Conservation (phyloP, 64 coral and sea anemone species). For the Montipora foliosa region DNA sequence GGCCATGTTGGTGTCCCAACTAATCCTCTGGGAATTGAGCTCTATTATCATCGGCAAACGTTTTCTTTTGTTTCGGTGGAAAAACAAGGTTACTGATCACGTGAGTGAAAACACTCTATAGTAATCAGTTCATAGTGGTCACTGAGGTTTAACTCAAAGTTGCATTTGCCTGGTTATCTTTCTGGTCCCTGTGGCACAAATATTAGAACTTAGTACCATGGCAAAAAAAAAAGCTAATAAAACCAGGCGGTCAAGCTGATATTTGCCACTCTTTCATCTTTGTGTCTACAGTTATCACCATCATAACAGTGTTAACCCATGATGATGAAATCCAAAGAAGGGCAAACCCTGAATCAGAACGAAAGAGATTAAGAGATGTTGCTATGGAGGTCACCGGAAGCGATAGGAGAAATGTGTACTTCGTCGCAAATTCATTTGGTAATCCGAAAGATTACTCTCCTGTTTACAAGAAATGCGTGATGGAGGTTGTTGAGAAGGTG, state of each 20-base stretch:
- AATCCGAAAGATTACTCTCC: conserved; percentile 17
- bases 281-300: neutral
- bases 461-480: conserved; percentile 35
- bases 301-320: conserved; percentile 51
- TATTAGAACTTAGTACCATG: too few relatives aligned
- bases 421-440: conserved; percentile 58
- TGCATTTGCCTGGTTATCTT: too few relatives aligned
- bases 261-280: neutral
- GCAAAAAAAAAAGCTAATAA: too few relatives aligned
- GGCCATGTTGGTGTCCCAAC: too few relatives aligned
- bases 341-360: conserved; percentile 10
- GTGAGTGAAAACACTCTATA: too few relatives aligned
- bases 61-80: too few relatives aligned
- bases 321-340: conserved; percentile 34
- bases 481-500: conserved; percentile 30
- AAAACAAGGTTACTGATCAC: too few relatives aligned
- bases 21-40: too few relatives aligned
- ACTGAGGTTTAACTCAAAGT: too few relatives aligned
- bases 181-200: too few relatives aligned
- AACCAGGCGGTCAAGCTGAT: neutral
- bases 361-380: neutral
- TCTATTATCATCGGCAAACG: too few relatives aligned
- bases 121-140: too few relatives aligned
- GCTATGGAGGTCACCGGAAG: conserved; percentile 47
- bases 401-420: conserved; percentile 30